Percentiles rank a stretch among this genome's conserved stretches.
These are phyloP conservation scores for Heliconius sara DNA, from an alignment of 2,888 invertebrate genomes.

Conservation along the genomic window DNA sequence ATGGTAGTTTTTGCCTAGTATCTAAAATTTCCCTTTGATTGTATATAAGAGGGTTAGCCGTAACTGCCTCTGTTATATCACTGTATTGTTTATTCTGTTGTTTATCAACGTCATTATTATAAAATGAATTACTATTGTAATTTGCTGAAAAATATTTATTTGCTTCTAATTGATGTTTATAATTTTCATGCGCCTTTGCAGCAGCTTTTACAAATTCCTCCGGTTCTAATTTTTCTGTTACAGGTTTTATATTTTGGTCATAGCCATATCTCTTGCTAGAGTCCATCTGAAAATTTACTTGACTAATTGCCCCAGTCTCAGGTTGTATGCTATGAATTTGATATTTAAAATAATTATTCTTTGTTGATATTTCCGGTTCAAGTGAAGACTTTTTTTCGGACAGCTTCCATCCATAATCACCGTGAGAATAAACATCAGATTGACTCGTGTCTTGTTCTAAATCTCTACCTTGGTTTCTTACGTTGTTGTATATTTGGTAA, in stretches of 20 bases:
- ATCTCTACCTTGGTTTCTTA: conserved; percentile 64
- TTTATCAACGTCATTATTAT: conserved; percentile 60
- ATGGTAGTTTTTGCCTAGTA: conserved; percentile 67
- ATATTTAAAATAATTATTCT: conserved; percentile 62
- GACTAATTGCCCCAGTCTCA: conserved; percentile 66
- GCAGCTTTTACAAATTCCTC: conserved; percentile 78
- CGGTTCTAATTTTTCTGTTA: conserved; percentile 64
- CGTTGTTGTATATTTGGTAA: conserved; percentile 61
- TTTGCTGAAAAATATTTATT: conserved; percentile 57
- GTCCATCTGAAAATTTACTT: conserved; percentile 75
- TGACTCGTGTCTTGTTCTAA: conserved; percentile 67
- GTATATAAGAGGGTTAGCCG: conserved; percentile 68
- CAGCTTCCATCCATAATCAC: conserved; percentile 80
- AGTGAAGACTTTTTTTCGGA: conserved; percentile 67
- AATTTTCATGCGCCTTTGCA: conserved; percentile 74
- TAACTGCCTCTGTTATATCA: conserved; percentile 68
- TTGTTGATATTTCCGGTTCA: conserved; percentile 59
- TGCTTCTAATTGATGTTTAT: conserved; percentile 66
- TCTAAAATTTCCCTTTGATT: conserved; percentile 64
- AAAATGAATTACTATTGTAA: conserved; percentile 56
- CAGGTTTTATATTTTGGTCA: conserved; percentile 67
- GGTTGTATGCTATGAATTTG: conserved; percentile 60
- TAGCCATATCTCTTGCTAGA: conserved; percentile 65
- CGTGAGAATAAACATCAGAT: conserved; percentile 70
- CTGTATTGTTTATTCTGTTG: conserved; percentile 59